Base-by-base conservation (phyloP, 2,888 invertebrate species). In the Scaptomyza tumidula region DNA sequence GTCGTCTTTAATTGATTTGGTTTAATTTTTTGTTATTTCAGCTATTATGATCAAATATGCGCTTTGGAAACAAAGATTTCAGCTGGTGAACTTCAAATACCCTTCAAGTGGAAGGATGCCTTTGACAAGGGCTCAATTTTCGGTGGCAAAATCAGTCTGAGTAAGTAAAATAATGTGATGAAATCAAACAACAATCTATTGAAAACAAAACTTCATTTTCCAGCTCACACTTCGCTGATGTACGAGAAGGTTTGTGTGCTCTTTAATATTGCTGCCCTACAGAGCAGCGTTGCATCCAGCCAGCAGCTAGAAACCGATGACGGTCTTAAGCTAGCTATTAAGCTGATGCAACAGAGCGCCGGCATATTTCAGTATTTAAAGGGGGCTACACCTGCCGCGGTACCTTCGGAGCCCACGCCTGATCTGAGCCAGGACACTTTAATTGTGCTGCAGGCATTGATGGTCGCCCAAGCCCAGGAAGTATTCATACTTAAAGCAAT, bases 91-190 rank as follows among this genome's bases (percentile, higher is more conserved):
- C 95, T 99, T 59, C 97, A 97, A 92, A 97, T 99, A 75, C 97
- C 98, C 4, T 99, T 99, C 93, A 99, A 99, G 92, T 99, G 99
- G 99, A 98, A 98, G 92, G 99, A 99, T 95, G 99, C 99, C 0
- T 99, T 99, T 91, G 98, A 99, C 91, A 97, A 97, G 90, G 98
- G 98, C 56, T 96, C 97, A 9, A 95, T 99, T 82, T 98, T 99
- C 93, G 97, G 97, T 67, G 97, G 97, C 68, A 95, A 97, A 91
- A 96, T 97, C 90, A 98, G 97, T 91, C 93, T 98, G 75, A 98
- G 98, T 98, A 94, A 94, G 95, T 94, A 3, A 2, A 37, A 11
- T 27, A 11, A 24, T 10, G 0, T 10, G 13, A 59, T 46, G 24
- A 33, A 48, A 60, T 64, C 57, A 13, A 9, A 5, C 6, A 9